These are phyloP conservation scores for Apis laboriosa DNA, from an alignment of 1,140 invertebrate species.

Conservation along the genomic window DNA sequence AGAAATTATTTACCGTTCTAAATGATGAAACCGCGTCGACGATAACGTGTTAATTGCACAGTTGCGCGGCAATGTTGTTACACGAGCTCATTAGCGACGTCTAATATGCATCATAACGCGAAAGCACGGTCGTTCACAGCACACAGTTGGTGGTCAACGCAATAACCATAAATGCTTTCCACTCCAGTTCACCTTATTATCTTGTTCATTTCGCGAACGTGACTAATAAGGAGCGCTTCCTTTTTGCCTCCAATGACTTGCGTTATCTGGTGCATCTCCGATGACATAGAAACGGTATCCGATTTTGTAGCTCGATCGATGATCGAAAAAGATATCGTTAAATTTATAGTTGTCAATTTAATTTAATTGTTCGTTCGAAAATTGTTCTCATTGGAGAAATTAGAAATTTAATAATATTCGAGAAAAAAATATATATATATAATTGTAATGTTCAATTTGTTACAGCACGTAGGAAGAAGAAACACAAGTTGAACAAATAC, in stretches of 20 bases:
- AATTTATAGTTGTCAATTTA: no score
- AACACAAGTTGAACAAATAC: constrained; percentile 77
- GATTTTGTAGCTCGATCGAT: not conserved
- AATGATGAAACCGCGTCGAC: not conserved
- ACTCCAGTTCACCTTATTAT: constrained; percentile 61
- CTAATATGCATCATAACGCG: constrained; percentile 24
- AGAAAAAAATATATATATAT: no score
- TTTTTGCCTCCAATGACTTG: constrained; percentile 22
- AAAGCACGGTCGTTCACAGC: constrained; percentile 13
- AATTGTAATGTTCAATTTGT: constrained; percentile 1
- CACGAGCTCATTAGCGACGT: not conserved
- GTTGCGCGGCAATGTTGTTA: constrained; percentile 37
- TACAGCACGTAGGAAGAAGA: constrained; percentile 61
- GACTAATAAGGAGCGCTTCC: constrained; percentile 45
- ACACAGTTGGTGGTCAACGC: constrained; percentile 1
- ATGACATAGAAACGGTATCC: constrained; percentile 3
- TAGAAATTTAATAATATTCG: no score
- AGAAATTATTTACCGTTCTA: no score
- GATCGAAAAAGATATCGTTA: not conserved
- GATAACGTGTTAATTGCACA: not conserved
- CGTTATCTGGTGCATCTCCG: constrained; percentile 15
- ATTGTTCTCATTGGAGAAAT: no score
- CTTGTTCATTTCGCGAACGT: constrained; percentile 32
- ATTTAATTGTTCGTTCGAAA: no score
- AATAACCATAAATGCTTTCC: constrained; percentile 56